Conservation (phyloP, 2,113 vertebrate genomes). For the Gulo gulo region DNA sequence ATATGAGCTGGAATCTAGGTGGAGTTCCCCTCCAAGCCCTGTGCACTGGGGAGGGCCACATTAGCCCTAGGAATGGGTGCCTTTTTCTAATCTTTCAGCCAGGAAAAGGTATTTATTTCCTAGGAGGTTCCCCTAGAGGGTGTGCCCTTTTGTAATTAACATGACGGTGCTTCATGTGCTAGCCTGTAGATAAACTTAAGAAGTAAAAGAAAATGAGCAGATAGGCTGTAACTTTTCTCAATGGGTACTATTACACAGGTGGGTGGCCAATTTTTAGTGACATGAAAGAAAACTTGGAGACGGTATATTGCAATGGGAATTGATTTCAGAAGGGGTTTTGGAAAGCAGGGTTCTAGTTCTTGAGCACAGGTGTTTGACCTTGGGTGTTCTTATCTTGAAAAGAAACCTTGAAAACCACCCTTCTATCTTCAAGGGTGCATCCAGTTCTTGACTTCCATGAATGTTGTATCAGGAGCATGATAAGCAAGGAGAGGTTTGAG, state of each 20-base stretch:
- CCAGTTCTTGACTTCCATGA: not conserved
- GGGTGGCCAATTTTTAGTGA: not conserved
- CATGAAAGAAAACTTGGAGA: not conserved
- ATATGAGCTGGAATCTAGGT: not conserved
- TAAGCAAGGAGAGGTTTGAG: not conserved
- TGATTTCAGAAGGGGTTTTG: not conserved
- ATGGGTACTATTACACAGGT: not conserved
- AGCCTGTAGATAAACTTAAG: not conserved
- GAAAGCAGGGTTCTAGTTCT: not conserved
- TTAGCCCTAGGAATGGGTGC: not conserved
- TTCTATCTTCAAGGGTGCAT: not conserved
- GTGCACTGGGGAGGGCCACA: not conserved
- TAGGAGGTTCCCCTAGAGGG: not conserved
- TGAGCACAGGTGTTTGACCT: not conserved
- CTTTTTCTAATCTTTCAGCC: constrained; percentile 1
- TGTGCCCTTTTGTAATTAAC: not conserved
- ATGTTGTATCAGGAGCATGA: not conserved
- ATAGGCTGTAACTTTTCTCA: not conserved
- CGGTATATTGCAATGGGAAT: not conserved
- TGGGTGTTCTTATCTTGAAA: not conserved
- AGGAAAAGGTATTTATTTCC: not conserved
- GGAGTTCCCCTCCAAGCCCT: not conserved
- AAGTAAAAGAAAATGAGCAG: not conserved
- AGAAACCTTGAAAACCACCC: not conserved
- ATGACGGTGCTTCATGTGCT: not conserved